A percentile compares a stretch with the other conserved stretches of the same genome.
phyloP scores from a whole-genome alignment of 1,140 invertebrate genomes.

The Phocides pigmalion region DNA sequence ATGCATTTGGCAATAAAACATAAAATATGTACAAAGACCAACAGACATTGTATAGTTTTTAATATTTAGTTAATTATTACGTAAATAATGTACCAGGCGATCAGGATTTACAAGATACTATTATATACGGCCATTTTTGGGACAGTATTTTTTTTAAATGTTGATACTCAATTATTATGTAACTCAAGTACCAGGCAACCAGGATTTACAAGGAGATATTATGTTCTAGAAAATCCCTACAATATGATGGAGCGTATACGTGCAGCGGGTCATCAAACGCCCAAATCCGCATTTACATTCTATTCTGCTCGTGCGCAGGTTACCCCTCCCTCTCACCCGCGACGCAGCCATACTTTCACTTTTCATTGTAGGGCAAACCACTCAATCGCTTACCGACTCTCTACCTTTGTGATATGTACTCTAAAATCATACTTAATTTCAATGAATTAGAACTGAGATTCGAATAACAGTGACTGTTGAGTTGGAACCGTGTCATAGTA shows the following conservation, averaged over 20 bases:
- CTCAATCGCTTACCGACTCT: slow-evolving; percentile 46
- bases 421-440: slow-evolving; percentile 34
- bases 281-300: slow-evolving; percentile 76
- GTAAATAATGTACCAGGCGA: too few relatives aligned
- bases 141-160: too few relatives aligned
- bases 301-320: slow-evolving; percentile 59
- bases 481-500: slow-evolving; percentile 57
- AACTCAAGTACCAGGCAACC: slow-evolving; percentile 8
- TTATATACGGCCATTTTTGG: too few relatives aligned
- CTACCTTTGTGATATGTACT: not conserved
- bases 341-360: slow-evolving; percentile 72
- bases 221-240: slow-evolving; percentile 26
- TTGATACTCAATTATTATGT: not conserved
- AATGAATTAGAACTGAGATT: slow-evolving; percentile 37
- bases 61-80: too few relatives aligned
- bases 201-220: slow-evolving; percentile 6
- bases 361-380: slow-evolving; percentile 76
- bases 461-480: not conserved
- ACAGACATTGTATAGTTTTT: too few relatives aligned
- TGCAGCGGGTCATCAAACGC: slow-evolving; percentile 68
- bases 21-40: too few relatives aligned
- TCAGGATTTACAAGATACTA: too few relatives aligned
- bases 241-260: slow-evolving; percentile 42
- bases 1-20: too few relatives aligned
- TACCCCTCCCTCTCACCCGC: slow-evolving; percentile 49